Evolutionary conservation across 2,888 invertebrate species (phyloP).

Genomic region (Drosophila setosimentum): DNA sequence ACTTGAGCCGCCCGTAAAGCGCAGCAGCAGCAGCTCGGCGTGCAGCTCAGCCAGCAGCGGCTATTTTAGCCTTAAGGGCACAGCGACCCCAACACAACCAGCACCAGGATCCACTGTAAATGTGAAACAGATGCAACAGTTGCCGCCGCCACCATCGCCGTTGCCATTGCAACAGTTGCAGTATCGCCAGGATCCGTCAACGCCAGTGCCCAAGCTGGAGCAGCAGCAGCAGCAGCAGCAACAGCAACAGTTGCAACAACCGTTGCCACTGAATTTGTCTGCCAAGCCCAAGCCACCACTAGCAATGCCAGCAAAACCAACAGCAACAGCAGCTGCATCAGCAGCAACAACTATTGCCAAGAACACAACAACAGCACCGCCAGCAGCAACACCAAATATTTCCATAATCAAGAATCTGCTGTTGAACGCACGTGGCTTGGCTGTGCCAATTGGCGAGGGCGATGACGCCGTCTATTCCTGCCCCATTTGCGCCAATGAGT

Average conservation of each 20-base stretch:
- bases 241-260: conserved; percentile 35
- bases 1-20: conserved; percentile 35
- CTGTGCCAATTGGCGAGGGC: conserved; percentile 87
- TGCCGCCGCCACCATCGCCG: conserved; percentile 63
- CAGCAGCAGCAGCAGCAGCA: conserved; percentile 48
- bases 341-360: conserved; percentile 26
- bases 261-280: conserved; percentile 72
- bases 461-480: conserved; percentile 89
- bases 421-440: conserved; percentile 88
- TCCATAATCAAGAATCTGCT: conserved; percentile 92
- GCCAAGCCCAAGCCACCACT: conserved; percentile 69
- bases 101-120: neutral
- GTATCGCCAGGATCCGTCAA: conserved; percentile 70
- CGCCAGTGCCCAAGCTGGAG: conserved; percentile 63
- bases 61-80: conserved; percentile 44
- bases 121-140: conserved; percentile 49
- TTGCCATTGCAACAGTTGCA: conserved; percentile 66
- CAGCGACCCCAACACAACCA: conserved; percentile 18
- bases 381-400: conserved; percentile 87
- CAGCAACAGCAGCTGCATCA: conserved; percentile 53
- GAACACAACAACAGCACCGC: conserved; percentile 6
- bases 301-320: conserved; percentile 43
- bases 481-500: conserved; percentile 91
- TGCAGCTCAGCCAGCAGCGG: conserved; percentile 39
- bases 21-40: conserved; percentile 44